Evolutionary conservation across 2,113 vertebrate genomes (phyloP), one percentile per base, ranked within the genome.

Genomic region (Pristiophorus japonicus): DNA sequence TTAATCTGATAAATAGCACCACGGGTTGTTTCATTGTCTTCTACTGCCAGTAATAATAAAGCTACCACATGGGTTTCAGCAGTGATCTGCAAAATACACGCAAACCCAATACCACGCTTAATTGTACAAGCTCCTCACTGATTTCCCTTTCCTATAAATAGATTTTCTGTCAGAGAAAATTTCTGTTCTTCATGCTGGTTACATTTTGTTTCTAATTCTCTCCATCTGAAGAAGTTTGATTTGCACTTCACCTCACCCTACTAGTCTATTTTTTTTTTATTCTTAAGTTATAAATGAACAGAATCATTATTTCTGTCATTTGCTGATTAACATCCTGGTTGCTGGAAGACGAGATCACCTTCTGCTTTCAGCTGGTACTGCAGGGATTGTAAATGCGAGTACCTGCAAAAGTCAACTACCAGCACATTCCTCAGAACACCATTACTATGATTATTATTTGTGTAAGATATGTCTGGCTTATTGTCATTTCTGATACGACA

Each of bases 361-460:
- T 95, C 96, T 96, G 97, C 96, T 96, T 96, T 97, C 97, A 97
- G 96, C 98, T 98, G 98, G 96, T 97, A 96, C 96, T 95, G 55
- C 55, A 8, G 96, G 66, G 93, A 94, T 70, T 94, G 42, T 45
- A 73, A 70, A 94, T 73, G 63, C 30, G 45, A 62, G 96, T 96
- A 38, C 7, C 4, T 0, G 66, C 96, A 63, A 96, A 97, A 98
- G 97, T 97, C 97, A 97, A 97, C 97, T 97, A 96, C 97, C 97
- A 97, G 98, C 97, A 97, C 96, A 97, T 96, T 95, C 96, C 97
- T 96, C 97, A 96, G 97, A 97, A 95, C 97, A 97, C 98, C 97
- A 99, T 98, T 98, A 99, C 97, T 98, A 97, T 98, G 98, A 98
- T 98, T 98, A 98, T 96, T 96, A 97, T 95, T 96, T 38, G 96